Conservation (phyloP, 2,888 invertebrate genomes). For the Teinopalpus imperialis region DNA sequence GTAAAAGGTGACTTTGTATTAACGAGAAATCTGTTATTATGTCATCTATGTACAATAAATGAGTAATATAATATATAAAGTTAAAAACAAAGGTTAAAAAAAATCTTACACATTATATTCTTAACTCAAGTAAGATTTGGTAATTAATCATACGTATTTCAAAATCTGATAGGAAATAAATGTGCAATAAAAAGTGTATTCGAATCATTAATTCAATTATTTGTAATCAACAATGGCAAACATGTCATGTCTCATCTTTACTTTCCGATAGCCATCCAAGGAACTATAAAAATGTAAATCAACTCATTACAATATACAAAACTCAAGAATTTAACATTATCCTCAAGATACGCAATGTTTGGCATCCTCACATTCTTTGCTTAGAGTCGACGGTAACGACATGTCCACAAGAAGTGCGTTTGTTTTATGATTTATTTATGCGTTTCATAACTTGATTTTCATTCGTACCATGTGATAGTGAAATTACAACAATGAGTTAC, state of each 20-base stretch:
- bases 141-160: no score
- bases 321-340: constrained; percentile 43
- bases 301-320: constrained; percentile 57
- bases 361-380: constrained; percentile 52
- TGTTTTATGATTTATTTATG: constrained; percentile 14
- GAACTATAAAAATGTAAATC: constrained; percentile 61
- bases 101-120: no score
- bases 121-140: no score
- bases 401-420: constrained; percentile 35
- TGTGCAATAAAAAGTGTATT: background rate
- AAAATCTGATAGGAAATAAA: constrained; percentile 2
- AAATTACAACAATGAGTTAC: constrained; percentile 26
- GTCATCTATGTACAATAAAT: no score
- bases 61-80: no score
- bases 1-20: no score
- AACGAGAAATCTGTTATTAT: no score
- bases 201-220: constrained; percentile 7
- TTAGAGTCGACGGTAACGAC: constrained; percentile 49
- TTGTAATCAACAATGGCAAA: constrained; percentile 24
- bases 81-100: no score
- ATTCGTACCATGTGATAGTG: constrained; percentile 14
- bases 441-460: constrained; percentile 13
- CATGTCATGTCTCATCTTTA: constrained; percentile 26
- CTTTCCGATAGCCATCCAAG: constrained; percentile 27
- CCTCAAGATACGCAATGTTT: constrained; percentile 51